A percentile compares a stretch with the other conserved stretches of the same genome.
phyloP scores from a whole-genome alignment of 1,140 invertebrate species.

The Drosophila kurseongensis region DNA sequence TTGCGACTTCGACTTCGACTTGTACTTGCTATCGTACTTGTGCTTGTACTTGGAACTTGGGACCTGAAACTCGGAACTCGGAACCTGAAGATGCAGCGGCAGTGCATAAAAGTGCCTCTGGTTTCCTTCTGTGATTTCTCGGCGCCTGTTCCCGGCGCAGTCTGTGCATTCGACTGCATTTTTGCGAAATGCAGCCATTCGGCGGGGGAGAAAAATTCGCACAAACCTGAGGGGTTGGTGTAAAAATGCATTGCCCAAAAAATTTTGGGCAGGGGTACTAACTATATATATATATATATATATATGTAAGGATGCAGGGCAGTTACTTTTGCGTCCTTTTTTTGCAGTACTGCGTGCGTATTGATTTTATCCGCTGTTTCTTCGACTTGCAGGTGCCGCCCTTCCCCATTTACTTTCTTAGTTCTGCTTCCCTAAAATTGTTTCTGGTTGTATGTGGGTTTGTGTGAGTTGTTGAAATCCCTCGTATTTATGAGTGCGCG shows the following conservation, averaged over 20 bases:
- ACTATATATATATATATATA: background rate
- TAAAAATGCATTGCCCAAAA: constrained; percentile 48
- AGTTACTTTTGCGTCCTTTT: constrained; percentile 1
- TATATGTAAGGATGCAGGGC: constrained; percentile 24
- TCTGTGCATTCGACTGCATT: constrained; percentile 76
- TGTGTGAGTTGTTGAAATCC: constrained; percentile 33
- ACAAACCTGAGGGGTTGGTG: constrained; percentile 30
- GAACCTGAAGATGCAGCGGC: constrained; percentile 54
- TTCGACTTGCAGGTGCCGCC: constrained; percentile 27
- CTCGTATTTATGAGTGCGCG: constrained; percentile 53
- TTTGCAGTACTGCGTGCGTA: constrained; percentile 40
- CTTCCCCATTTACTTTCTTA: constrained; percentile 6
- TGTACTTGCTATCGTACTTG: constrained; percentile 27
- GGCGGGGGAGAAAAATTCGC: constrained; percentile 32
- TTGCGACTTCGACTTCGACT: constrained; percentile 54
- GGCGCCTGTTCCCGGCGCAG: constrained; percentile 69
- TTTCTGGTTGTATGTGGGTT: background rate
- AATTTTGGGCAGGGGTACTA: background rate
- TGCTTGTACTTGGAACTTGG: constrained; percentile 22
- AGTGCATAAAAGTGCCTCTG: constrained; percentile 39
- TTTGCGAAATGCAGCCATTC: constrained; percentile 51
- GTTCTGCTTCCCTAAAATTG: constrained; percentile 3
- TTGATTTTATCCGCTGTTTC: constrained; percentile 62
- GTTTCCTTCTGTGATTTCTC: constrained; percentile 56
- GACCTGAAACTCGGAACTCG: constrained; percentile 4